Evolutionary conservation across 2,888 invertebrate genomes (phyloP), one percentile per base, ranked within the genome.

Genomic region (Sminthurinus aureus): DNA sequence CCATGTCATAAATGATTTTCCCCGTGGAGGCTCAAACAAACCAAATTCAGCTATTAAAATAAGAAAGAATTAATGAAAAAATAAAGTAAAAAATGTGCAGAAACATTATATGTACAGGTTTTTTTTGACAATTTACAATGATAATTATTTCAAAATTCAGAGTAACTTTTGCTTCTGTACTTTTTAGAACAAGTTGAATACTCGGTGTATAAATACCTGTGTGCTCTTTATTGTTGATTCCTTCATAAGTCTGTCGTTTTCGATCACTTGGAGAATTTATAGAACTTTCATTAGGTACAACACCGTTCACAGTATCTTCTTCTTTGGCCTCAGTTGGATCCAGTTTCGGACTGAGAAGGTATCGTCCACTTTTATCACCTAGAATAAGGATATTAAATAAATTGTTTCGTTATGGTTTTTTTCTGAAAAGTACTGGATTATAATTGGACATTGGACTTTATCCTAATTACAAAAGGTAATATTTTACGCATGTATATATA

Each of bases 1-100:
- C 81, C 81, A 81, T 22, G 22, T 64, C 11, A 52, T 22, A 52
- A 52, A 73, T 11, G 74, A 73, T 51, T 75, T 64, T 15, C 52
- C 95, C 93, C 93, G 94, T 89, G 94, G 94, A 11, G 71, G n/a
- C 50, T 81, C 73, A n/a, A 58, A 74, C 13, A 81, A 71, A 9
- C 51, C 38, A 18, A 50, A 11, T 0, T 69, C 67, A 18, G 26
- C 79, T 67, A 51, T 2, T 4, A 75, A 75, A 38, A 75, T 22
- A 69, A 20, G n/a, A n/a, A n/a, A n/a, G n/a, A n/a, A n/a, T n/a
- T n/a, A n/a, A n/a, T n/a, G n/a, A n/a, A n/a, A 9, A 15, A 73
- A 73, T 4, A 67, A 67, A 13, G 64, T 15, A 15, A 64, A n/a
- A n/a, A n/a, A n/a, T n/a, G n/a, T n/a, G n/a, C n/a, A n/a, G n/a